These are phyloP conservation scores for Carpatolechia fugitivella DNA, from an alignment of 2,888 invertebrate genomes.

Conservation along the genomic window DNA sequence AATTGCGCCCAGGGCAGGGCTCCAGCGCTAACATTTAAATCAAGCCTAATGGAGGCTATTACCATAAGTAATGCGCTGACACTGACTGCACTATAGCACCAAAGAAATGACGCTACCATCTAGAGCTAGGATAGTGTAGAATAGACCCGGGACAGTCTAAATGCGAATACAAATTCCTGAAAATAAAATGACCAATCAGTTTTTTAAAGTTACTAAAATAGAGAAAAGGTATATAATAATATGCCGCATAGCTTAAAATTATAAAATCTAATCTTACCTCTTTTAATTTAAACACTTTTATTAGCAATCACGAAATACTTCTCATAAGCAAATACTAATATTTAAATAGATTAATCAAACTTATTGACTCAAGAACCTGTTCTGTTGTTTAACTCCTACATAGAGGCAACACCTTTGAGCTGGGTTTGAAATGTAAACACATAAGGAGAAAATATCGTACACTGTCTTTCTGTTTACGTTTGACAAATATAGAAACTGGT, in stretches of 20 bases:
- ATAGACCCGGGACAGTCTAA: background rate
- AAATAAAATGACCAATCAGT: too few species aligned
- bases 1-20: conserved; percentile 54
- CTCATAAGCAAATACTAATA: background rate
- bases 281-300: too few species aligned
- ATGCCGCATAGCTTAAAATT: too few species aligned
- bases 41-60: conserved; percentile 64
- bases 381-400: background rate
- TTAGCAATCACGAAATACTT: too few species aligned
- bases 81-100: conserved; percentile 18
- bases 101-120: background rate
- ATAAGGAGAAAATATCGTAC: too few species aligned
- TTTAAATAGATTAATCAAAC: background rate
- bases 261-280: too few species aligned
- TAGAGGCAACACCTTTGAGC: background rate
- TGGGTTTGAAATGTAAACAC: background rate
- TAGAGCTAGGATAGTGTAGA: conserved; percentile 31
- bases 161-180: too few species aligned
- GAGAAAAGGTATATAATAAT: too few species aligned
- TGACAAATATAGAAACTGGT: too few species aligned
- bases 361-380: background rate
- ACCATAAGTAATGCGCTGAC: conserved; percentile 57
- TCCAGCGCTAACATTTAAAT: conserved; percentile 72
- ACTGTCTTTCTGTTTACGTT: too few species aligned
- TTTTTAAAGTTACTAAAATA: too few species aligned